Conservation (phyloP, 2,888 invertebrate genomes). For the Geotrupes spiniger region DNA sequence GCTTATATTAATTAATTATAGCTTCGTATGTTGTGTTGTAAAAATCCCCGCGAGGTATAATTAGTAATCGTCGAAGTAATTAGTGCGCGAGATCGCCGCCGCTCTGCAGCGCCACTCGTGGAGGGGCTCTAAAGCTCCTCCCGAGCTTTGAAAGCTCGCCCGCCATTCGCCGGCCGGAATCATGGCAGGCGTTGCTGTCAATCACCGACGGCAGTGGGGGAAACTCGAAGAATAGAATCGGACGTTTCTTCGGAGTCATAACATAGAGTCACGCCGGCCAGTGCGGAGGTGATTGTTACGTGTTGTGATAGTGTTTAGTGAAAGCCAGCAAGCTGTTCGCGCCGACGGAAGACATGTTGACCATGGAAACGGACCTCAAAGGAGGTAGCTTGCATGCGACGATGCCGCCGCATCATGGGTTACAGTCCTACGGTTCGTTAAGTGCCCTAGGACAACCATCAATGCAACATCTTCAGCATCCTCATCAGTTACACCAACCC, state of each 20-base stretch:
- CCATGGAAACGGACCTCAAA: conserved; percentile 89
- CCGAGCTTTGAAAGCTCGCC: conserved; percentile 20
- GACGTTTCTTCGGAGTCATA: conserved; percentile 39
- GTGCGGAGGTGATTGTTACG: conserved; percentile 42
- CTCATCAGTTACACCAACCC: conserved; percentile 61
- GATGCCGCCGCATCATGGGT: conserved; percentile 78
- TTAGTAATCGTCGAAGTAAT: conserved; percentile 41
- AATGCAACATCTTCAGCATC: conserved; percentile 60
- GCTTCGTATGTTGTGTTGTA: conserved; percentile 45
- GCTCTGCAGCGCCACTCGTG: conserved; percentile 23
- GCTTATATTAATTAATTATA: conserved; percentile 52
- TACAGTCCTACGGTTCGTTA: conserved; percentile 70
- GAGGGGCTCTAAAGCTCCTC: not conserved
- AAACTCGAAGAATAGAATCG: conserved; percentile 36
- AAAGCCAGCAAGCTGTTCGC: conserved; percentile 75
- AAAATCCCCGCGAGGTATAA: conserved; percentile 53
- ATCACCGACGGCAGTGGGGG: conserved; percentile 42
- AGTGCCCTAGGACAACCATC: conserved; percentile 66
- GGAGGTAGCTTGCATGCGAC: conserved; percentile 83
- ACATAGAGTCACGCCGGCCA: conserved; percentile 43
- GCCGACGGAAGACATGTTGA: conserved; percentile 83
- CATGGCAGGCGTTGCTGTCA: conserved; percentile 50
- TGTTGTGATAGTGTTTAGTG: conserved; percentile 36
- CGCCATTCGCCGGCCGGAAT: conserved; percentile 42
- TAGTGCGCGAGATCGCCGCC: conserved; percentile 28